phyloP scores from a whole-genome alignment of 2,888 invertebrate genomes.

The Heliconius ethilla region DNA sequence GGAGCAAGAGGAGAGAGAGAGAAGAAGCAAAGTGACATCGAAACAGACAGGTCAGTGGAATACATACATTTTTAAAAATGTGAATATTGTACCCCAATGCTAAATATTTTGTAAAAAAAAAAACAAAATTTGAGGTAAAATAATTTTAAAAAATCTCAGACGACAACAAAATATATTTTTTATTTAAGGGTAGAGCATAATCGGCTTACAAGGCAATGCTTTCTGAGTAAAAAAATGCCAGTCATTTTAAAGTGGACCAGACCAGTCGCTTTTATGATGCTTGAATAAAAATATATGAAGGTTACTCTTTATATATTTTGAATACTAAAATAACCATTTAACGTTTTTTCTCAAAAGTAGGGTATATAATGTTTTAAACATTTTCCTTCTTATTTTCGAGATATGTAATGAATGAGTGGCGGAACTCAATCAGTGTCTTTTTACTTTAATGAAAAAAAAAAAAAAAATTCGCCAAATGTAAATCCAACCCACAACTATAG shows the following conservation, averaged over 20 bases:
- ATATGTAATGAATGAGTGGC: too few relatives aligned
- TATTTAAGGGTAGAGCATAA: conserved; percentile 46
- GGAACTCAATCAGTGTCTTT: too few relatives aligned
- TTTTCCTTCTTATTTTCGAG: too few relatives aligned
- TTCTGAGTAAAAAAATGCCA: conserved; percentile 76
- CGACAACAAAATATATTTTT: conserved; percentile 9
- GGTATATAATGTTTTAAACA: too few relatives aligned
- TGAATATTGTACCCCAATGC: background rate
- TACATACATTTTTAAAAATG: too few relatives aligned
- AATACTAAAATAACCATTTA: background rate
- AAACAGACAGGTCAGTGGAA: too few relatives aligned
- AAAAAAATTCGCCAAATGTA: too few relatives aligned
- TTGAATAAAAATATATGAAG: conserved; percentile 9
- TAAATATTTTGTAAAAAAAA: background rate
- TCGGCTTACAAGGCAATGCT: conserved; percentile 74
- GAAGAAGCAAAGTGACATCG: too few relatives aligned
- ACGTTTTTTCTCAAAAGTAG: too few relatives aligned
- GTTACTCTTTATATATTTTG: background rate
- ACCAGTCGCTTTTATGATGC: conserved; percentile 69
- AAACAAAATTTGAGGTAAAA: background rate
- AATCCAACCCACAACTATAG: too few relatives aligned
- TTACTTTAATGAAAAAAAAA: too few relatives aligned
- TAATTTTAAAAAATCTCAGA: background rate
- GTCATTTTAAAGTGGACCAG: conserved; percentile 74
- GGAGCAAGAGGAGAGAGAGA: too few relatives aligned